Evolutionary conservation across 2,888 invertebrate genomes (phyloP), one percentile per base, ranked within the genome.

Genomic region (Gnatocerus cornutus): DNA sequence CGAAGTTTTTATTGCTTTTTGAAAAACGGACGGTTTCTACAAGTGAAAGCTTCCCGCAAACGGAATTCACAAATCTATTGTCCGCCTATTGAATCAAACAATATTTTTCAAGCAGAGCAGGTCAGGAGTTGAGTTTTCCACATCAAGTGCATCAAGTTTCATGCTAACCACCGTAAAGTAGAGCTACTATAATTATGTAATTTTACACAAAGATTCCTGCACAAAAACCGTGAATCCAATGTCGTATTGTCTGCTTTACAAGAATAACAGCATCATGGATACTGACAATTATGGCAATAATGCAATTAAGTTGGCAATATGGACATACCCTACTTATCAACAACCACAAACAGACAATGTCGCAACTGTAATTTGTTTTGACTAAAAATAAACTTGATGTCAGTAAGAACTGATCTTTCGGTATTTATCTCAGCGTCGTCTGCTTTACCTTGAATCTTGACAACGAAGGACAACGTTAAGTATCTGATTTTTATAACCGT

Each of bases 341-440:
- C 1, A 27, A 9, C 5, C 33, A 41, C 27, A 33, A 55, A 41
- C n/a, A 12, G 41, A 12, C 41, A 41, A 41, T 41, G 2, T 50
- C 29, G 27, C 50, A 53, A 53, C 14, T 53, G 39, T 29, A 41
- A 41, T 30, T 58, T 45, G 45, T 43, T 45, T 53, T 16, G 53
- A 43, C 58, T 58, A 59, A 59, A 59, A 43, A 59, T 59, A 59
- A 59, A 59, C 27, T 46, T 59, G 59, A 59, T 56, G 45, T 46
- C 59, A 33, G 45, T 46, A 45, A 14, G 30, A 43, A n/a, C 29
- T 10, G 37, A 16, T 14, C 14, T 59, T 45, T 29, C n/a, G 8
- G 45, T 12, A 45, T 59, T 30, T 27, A 21, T 9, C 43, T 3
- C 30, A 45, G 27, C 50, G 30, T 62, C 62, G 21, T 58, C 58